Conservation (phyloP, 2,888 invertebrate species). For the Rhogogaster chlorosoma region DNA sequence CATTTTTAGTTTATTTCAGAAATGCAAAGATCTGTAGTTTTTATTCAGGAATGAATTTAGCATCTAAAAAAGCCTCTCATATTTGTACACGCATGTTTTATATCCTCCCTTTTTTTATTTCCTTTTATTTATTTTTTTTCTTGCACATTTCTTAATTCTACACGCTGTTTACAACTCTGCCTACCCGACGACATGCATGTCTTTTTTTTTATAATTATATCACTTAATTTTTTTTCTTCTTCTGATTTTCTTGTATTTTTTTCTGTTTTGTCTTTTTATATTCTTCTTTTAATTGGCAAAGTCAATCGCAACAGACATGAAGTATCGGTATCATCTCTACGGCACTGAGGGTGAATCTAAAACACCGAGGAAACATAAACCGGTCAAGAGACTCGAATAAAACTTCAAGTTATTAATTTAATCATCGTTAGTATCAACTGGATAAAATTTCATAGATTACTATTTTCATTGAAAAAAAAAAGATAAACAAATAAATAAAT, state of each 20-base stretch:
- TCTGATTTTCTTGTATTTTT: conserved; percentile 24
- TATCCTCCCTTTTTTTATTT: background rate
- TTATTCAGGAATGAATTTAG: background rate
- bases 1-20: background rate
- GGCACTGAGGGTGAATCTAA: conserved; percentile 75
- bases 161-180: no score
- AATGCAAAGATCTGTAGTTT: background rate
- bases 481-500: no score
- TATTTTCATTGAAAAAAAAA: background rate
- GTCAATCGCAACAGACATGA: conserved; percentile 80
- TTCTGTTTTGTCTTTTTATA: conserved; percentile 63
- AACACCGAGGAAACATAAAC: conserved; percentile 45
- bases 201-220: background rate
- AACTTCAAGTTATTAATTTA: background rate
- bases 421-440: background rate
- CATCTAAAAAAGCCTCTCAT: background rate
- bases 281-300: conserved; percentile 73
- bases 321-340: conserved; percentile 79
- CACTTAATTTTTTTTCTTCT: conserved; percentile 47
- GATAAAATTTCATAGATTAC: background rate
- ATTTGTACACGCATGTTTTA: background rate
- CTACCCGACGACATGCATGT: background rate
- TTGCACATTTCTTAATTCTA: background rate
- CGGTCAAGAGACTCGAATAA: conserved; percentile 44
- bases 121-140: no score